A percentile compares a stretch with the other conserved stretches of the same genome.
Evolutionary conservation across 2,113 vertebrate genomes (phyloP).

Genomic region (Leptocoma aspasia): DNA sequence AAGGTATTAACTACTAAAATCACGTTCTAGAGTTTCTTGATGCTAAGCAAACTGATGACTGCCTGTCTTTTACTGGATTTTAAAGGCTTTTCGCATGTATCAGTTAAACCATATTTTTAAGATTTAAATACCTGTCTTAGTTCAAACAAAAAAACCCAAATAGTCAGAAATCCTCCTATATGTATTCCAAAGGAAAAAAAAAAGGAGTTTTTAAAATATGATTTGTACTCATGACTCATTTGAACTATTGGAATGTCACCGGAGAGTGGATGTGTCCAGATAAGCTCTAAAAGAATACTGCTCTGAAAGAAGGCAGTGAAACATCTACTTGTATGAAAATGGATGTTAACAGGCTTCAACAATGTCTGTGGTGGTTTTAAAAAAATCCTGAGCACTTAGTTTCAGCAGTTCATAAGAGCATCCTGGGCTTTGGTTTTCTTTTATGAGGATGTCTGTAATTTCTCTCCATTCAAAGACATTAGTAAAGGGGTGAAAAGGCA

Average conservation of each 20-base stretch:
- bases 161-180: background rate
- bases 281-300: background rate
- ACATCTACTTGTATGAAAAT: background rate
- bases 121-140: background rate
- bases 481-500: background rate
- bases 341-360: background rate
- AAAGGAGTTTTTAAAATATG: background rate
- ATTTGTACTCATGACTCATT: background rate
- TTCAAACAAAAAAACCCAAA: background rate
- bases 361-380: background rate
- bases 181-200: background rate
- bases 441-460: constrained; percentile 18
- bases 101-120: background rate
- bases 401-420: background rate
- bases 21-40: background rate
- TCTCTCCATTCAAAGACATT: background rate
- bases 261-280: background rate
- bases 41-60: background rate
- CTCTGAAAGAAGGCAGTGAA: background rate
- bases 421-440: background rate
- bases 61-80: background rate
- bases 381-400: constrained; percentile 30
- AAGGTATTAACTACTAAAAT: background rate
- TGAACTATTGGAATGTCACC: background rate
- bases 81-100: background rate